Percentiles rank a stretch among this genome's conserved stretches.
Conservation (phyloP, 2,888 invertebrate genomes). For the Aethes cnicana region DNA sequence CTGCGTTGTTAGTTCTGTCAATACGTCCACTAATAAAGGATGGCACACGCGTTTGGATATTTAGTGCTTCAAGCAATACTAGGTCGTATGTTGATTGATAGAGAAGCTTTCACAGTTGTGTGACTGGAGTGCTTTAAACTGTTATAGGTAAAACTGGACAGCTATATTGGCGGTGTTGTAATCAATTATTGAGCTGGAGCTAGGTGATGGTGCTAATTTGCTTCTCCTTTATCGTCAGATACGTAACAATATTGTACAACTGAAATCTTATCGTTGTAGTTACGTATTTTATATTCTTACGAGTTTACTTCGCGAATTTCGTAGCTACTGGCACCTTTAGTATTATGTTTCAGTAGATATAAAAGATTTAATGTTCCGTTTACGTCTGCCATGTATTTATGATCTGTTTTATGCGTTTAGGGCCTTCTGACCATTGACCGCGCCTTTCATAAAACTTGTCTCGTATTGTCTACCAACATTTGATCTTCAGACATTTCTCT, state of each 20-base stretch:
- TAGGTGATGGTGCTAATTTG: conserved; percentile 56
- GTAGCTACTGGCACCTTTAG: too few species aligned
- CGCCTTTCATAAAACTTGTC: conserved; percentile 33
- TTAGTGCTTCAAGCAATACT: conserved; percentile 41
- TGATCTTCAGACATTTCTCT: too few species aligned
- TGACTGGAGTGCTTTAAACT: conserved; percentile 40
- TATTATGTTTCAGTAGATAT: conserved; percentile 56
- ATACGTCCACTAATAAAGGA: conserved; percentile 68
- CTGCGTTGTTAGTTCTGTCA: conserved; percentile 73
- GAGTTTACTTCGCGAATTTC: too few species aligned
- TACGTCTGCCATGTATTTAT: conserved; percentile 53
- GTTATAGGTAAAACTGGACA: conserved; percentile 45
- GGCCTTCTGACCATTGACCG: conserved; percentile 45
- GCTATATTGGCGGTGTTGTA: conserved; percentile 43
- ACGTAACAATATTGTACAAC: too few species aligned
- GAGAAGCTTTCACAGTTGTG: conserved; percentile 38
- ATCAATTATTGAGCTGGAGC: conserved; percentile 48
- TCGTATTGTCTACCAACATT: neutral
- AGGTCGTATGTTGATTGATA: conserved; percentile 40
- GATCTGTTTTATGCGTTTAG: conserved; percentile 52
- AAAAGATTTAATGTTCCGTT: conserved; percentile 58
- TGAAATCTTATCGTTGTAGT: too few species aligned
- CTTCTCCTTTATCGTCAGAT: conserved; percentile 45
- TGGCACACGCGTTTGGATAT: conserved; percentile 45
- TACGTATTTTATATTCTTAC: too few species aligned